A percentile compares a stretch with the other conserved stretches of the same genome.
Evolutionary conservation across 1,140 invertebrate species (phyloP).

Genomic region (Aricia agestis): DNA sequence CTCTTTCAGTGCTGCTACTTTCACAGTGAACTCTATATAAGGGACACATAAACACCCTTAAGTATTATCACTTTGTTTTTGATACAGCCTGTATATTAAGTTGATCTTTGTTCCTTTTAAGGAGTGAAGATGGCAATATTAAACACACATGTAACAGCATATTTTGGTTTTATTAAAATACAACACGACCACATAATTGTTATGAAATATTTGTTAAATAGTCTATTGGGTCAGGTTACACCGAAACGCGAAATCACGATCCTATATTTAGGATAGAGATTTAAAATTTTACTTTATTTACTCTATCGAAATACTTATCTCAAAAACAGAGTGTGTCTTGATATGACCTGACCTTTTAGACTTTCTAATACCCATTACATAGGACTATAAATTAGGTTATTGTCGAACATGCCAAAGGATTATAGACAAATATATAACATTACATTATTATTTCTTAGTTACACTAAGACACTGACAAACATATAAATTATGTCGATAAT

Average conservation of each 20-base stretch:
- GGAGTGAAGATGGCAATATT: neutral
- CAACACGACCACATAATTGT: conserved; percentile 46
- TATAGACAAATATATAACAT: conserved; percentile 4
- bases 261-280: no score
- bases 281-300: no score
- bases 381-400: conserved; percentile 38
- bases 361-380: conserved; percentile 26
- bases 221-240: neutral
- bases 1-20: no score
- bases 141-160: conserved; percentile 36
- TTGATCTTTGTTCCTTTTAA: neutral
- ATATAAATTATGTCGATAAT: no score
- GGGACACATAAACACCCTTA: no score
- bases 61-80: no score
- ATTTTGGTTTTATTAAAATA: conserved; percentile 57
- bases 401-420: conserved; percentile 35
- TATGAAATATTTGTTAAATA: conserved; percentile 28
- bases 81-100: no score
- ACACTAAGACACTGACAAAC: neutral
- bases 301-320: no score
- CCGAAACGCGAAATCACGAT: no score
- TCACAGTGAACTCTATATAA: no score
- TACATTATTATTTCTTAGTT: neutral
- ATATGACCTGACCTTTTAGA: conserved; percentile 5
- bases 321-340: no score